Percentiles rank a stretch among this genome's conserved stretches.
These are phyloP conservation scores for Lamprologus callipterus DNA, from an alignment of 2,113 vertebrate species.

Conservation along the genomic window DNA sequence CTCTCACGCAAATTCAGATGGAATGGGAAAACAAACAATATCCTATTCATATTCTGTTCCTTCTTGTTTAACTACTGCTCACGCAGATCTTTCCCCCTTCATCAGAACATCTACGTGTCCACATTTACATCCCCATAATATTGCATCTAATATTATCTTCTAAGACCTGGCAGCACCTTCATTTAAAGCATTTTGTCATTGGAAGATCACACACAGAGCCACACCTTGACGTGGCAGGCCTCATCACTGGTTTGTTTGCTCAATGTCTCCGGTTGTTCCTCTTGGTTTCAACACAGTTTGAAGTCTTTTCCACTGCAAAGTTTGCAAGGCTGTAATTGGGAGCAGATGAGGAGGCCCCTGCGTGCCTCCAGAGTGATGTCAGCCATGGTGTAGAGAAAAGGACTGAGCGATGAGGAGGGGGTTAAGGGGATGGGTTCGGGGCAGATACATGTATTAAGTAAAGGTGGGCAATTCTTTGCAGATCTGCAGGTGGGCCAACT, in stretches of 20 bases:
- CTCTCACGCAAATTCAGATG: neutral
- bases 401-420: neutral
- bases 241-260: conserved; percentile 29
- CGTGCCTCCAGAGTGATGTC: conserved; percentile 71
- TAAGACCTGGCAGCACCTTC: neutral
- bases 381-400: conserved; percentile 48
- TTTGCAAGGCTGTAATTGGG: conserved; percentile 61
- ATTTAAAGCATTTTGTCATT: neutral
- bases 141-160: neutral
- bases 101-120: neutral
- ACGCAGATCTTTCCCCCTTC: neutral
- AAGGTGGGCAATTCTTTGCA: neutral
- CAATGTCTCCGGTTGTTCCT: conserved; percentile 50
- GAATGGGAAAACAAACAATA: neutral
- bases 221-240: conserved; percentile 7
- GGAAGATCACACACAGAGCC: neutral
- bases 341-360: conserved; percentile 69
- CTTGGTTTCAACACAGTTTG: conserved; percentile 38
- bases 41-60: neutral
- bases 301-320: conserved; percentile 34
- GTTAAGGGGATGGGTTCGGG: neutral
- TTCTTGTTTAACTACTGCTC: neutral
- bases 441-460: conserved; percentile 5
- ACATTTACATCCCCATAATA: neutral
- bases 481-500: conserved; percentile 38